Percentiles rank a stretch among this genome's conserved stretches.
These are phyloP conservation scores for Rhea pennata DNA, from an alignment of 2,113 vertebrate genomes.

Conservation along the genomic window DNA sequence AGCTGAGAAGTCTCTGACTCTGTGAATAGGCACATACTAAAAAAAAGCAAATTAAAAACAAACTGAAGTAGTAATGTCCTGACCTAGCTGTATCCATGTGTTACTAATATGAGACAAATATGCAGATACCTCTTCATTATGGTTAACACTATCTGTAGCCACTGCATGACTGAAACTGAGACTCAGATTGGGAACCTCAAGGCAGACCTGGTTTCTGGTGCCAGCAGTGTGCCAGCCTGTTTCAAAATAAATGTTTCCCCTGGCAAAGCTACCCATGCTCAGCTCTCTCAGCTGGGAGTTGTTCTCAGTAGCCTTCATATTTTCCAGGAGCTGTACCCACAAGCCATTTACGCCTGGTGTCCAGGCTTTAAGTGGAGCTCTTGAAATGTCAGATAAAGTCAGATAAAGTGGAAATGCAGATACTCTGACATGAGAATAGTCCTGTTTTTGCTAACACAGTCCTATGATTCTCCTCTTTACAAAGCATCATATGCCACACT, in stretches of 20 bases:
- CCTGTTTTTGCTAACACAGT: not conserved
- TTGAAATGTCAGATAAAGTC: not conserved
- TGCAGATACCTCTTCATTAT: not conserved
- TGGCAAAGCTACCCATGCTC: not conserved
- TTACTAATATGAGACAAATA: not conserved
- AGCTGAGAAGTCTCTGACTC: not conserved
- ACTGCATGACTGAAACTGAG: not conserved
- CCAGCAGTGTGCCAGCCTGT: not conserved
- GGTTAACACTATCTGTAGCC: not conserved
- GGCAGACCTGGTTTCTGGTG: not conserved
- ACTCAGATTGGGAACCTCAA: not conserved
- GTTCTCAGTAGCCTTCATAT: not conserved
- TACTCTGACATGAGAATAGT: not conserved
- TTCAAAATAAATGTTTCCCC: not conserved
- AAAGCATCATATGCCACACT: not conserved
- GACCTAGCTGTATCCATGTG: not conserved
- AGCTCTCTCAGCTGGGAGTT: not conserved
- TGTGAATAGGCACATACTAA: not conserved
- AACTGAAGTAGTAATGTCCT: not conserved
- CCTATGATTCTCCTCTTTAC: not conserved
- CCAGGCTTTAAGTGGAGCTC: not conserved
- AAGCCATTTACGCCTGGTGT: slow-evolving; percentile 6
- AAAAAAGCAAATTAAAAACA: not conserved
- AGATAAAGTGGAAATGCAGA: not conserved
- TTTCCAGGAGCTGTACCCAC: slow-evolving; percentile 37